These are phyloP conservation scores for Lasiurus cinereus DNA, from an alignment of 2,113 vertebrate species.

Conservation along the genomic window DNA sequence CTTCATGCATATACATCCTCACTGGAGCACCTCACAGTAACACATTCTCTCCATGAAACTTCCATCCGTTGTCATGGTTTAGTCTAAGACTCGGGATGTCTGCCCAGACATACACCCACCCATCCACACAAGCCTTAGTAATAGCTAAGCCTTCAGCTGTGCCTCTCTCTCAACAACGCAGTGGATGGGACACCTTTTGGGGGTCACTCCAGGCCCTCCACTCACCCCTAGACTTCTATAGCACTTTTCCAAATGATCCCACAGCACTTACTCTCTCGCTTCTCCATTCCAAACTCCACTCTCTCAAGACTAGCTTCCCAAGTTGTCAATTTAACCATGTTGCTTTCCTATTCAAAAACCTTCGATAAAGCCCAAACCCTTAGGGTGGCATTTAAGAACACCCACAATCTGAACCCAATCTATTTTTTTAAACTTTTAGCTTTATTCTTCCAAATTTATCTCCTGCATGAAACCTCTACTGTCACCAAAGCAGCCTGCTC, in stretches of 20 bases:
- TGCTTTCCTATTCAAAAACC: neutral
- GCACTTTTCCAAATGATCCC: neutral
- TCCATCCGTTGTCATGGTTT: neutral
- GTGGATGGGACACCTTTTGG: too few species aligned
- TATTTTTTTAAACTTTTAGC: slow-evolving; percentile 1
- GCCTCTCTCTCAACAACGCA: neutral
- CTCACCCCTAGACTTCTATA: neutral
- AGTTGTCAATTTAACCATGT: neutral
- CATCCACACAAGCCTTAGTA: neutral
- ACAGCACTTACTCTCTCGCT: neutral
- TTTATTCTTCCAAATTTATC: slow-evolving; percentile 54
- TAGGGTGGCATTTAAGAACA: neutral
- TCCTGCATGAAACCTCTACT: slow-evolving; percentile 19
- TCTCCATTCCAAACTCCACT: neutral
- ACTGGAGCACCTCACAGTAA: neutral
- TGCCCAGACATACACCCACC: neutral
- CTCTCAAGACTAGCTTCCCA: neutral
- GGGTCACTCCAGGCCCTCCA: neutral
- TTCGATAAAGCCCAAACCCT: neutral
- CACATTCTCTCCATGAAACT: neutral
- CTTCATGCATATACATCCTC: neutral
- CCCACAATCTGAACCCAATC: neutral
- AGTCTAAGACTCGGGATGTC: neutral
- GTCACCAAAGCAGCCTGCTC: slow-evolving; percentile 25
- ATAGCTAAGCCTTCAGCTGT: neutral